phyloP scores from a whole-genome alignment of 2,888 invertebrate genomes.

The Nephrotoma flavescens region DNA sequence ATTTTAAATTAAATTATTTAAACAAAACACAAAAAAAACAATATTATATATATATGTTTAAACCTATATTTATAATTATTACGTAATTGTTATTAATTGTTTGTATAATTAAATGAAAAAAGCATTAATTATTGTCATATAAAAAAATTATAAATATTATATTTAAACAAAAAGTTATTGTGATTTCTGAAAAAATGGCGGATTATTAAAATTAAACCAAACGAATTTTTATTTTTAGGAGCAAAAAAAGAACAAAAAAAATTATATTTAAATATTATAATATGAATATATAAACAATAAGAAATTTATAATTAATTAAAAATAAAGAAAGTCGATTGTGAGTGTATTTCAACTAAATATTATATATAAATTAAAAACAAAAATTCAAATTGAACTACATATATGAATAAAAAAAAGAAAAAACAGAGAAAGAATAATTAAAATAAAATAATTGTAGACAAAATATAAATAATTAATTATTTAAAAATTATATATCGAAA shows the following conservation, averaged over 20 bases:
- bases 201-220: neutral
- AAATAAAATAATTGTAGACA: neutral
- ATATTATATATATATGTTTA: neutral
- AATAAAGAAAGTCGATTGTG: neutral
- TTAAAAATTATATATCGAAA: neutral
- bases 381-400: neutral
- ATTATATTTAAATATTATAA: neutral
- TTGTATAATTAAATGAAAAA: neutral
- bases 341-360: neutral
- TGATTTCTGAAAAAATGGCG: neutral
- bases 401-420: too few species aligned
- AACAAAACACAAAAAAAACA: neutral
- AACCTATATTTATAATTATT: neutral
- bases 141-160: neutral
- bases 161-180: neutral
- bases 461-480: neutral
- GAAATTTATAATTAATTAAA: neutral
- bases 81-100: neutral
- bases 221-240: neutral
- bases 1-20: neutral
- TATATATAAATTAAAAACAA: neutral
- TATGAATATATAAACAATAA: neutral
- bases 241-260: neutral
- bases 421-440: neutral
- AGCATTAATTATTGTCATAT: neutral